A percentile compares a stretch with the other conserved stretches of the same genome.
Conservation (phyloP, 2,888 invertebrate genomes). For the Tanytarsus gracilentus region DNA sequence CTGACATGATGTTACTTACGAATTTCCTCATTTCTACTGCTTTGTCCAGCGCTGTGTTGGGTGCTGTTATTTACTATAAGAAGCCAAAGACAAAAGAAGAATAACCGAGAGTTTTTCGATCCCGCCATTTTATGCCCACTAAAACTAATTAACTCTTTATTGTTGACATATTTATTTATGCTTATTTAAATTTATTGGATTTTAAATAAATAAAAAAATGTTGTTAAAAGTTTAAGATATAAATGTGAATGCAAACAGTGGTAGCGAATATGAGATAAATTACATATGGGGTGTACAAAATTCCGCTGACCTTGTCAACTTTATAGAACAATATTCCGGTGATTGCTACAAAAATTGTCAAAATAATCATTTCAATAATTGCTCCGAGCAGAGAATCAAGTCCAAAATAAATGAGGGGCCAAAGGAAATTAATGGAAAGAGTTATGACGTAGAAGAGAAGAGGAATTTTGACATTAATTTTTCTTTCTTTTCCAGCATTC, state of each 20-base stretch:
- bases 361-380: not conserved
- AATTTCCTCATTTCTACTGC: constrained; percentile 65
- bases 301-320: not conserved
- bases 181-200: not conserved
- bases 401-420: not conserved
- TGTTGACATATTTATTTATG: not conserved
- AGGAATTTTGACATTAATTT: not conserved
- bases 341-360: not conserved
- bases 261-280: not conserved
- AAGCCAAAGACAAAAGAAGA: constrained; percentile 41
- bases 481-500: not conserved
- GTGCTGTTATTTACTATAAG: constrained; percentile 60
- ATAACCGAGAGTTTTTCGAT: constrained; percentile 31
- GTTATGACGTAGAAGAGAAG: not conserved
- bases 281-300: not conserved
- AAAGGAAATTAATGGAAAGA: not conserved
- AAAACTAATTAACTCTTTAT: not conserved
- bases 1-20: constrained; percentile 58
- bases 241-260: not conserved
- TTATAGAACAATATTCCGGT: not conserved
- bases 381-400: not conserved
- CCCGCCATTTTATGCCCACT: not conserved
- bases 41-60: constrained; percentile 60
- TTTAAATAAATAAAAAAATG: not conserved
- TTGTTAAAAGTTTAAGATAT: constrained; percentile 3